A percentile compares a stretch with the other conserved stretches of the same genome.
These are phyloP conservation scores for Monopterus albus DNA, from an alignment of 2,113 vertebrate genomes.

Conservation along the genomic window DNA sequence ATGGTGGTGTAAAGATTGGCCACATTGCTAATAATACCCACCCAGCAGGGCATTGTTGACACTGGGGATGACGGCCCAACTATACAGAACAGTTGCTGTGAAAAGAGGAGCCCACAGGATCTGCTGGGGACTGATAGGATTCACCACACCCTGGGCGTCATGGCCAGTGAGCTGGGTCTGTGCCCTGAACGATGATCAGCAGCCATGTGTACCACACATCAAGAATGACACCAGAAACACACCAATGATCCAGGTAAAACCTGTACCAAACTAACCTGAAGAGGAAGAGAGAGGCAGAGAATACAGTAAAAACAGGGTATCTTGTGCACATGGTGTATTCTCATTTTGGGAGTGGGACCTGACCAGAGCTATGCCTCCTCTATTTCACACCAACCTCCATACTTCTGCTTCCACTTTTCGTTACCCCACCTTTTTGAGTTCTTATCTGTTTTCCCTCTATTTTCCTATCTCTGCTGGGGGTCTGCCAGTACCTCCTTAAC, in stretches of 20 bases:
- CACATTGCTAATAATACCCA: conserved; percentile 31
- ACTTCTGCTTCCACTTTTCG: too few species aligned
- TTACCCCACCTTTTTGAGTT: too few species aligned
- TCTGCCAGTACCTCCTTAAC: too few species aligned
- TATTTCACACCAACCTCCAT: too few species aligned
- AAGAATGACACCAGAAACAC: conserved; percentile 30
- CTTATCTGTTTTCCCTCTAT: too few species aligned
- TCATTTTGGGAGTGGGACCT: conserved; percentile 16
- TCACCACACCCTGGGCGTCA: conserved; percentile 68
- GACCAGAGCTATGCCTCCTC: too few species aligned
- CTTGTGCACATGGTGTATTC: conserved; percentile 15
- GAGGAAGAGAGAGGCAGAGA: background rate
- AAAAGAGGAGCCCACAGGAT: conserved; percentile 42
- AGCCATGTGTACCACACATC: conserved; percentile 43
- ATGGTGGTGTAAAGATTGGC: conserved; percentile 28
- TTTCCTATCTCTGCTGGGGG: too few species aligned
- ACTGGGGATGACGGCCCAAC: conserved; percentile 39
- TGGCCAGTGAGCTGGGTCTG: conserved; percentile 57
- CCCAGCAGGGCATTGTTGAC: conserved; percentile 47
- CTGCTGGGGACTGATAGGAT: conserved; percentile 63
- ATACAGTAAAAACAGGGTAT: background rate
- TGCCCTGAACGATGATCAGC: conserved; percentile 68
- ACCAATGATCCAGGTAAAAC: conserved; percentile 25
- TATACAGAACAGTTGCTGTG: conserved; percentile 20
- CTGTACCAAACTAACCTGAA: conserved; percentile 15